phyloP scores from a whole-genome alignment of 1,140 invertebrate genomes.

The Anoplophora glabripennis region DNA sequence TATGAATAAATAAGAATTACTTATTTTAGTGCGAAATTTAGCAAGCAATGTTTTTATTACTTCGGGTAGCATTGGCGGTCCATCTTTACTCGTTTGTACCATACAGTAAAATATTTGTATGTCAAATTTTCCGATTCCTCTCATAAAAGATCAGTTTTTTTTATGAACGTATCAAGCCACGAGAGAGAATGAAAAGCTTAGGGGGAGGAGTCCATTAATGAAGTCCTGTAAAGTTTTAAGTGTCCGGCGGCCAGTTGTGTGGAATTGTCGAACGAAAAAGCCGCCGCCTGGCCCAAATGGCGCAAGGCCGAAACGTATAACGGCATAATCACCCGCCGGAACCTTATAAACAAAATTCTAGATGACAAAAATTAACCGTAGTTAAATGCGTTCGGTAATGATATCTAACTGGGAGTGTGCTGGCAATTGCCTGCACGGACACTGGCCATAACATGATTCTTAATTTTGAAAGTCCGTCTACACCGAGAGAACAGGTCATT shows the following conservation, averaged over 20 bases:
- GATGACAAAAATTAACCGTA: constrained; percentile 45
- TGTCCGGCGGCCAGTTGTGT: constrained; percentile 8
- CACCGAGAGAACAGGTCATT: no score
- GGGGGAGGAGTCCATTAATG: neutral
- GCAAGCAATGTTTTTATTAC: no score
- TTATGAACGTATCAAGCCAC: no score
- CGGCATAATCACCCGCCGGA: constrained; percentile 26
- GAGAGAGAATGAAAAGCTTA: no score
- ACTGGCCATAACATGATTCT: constrained; percentile 31
- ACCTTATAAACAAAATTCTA: constrained; percentile 45
- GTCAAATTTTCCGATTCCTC: no score
- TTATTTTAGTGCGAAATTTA: no score
- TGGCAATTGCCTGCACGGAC: constrained; percentile 26
- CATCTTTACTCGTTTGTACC: no score
- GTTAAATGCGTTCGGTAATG: constrained; percentile 39
- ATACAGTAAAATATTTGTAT: no score
- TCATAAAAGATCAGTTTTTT: no score
- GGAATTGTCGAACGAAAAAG: constrained; percentile 22
- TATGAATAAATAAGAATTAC: no score
- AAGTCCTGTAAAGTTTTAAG: constrained; percentile 12
- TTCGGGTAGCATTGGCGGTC: no score
- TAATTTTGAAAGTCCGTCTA: constrained; percentile 35
- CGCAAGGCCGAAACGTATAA: constrained; percentile 17
- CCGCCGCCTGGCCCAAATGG: constrained; percentile 27
- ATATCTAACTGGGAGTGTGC: constrained; percentile 40